phyloP scores from a whole-genome alignment of 2,797 vertebrate genomes.

The Microctenopoma stevenorrisi region DNA sequence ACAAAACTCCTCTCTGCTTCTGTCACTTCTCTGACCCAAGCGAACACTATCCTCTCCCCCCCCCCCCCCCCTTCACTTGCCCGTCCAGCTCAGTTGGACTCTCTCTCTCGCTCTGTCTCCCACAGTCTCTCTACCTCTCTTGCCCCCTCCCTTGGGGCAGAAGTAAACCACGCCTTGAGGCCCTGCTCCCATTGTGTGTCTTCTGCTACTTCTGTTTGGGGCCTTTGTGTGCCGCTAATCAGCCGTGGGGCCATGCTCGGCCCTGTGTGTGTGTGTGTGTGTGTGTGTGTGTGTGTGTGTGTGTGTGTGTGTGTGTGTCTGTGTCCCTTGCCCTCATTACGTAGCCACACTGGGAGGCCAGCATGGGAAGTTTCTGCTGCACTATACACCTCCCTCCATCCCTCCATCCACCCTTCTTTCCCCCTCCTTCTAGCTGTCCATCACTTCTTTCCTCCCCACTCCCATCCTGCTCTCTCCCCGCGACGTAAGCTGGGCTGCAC shows the following conservation, averaged over 20 bases:
- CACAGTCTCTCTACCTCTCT: slow-evolving; percentile 39
- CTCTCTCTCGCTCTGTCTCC: slow-evolving; percentile 24
- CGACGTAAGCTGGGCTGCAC: slow-evolving; percentile 35
- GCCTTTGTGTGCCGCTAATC: slow-evolving; percentile 92
- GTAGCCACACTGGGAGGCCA: slow-evolving; percentile 87
- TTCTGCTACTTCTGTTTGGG: slow-evolving; percentile 89
- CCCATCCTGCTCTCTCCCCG: slow-evolving; percentile 38
- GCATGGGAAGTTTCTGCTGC: slow-evolving; percentile 89
- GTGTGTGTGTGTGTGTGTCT: slow-evolving; percentile 52
- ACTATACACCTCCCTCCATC: slow-evolving; percentile 60
- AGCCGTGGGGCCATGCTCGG: slow-evolving; percentile 90
- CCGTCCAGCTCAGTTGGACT: slow-evolving; percentile 61
- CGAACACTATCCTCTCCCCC: slow-evolving; percentile 23
- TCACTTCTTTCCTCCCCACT: slow-evolving; percentile 47
- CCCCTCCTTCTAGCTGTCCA: slow-evolving; percentile 64
- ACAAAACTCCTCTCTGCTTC: slow-evolving; percentile 67
- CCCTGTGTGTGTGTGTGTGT: slow-evolving; percentile 74
- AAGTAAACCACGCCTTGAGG: slow-evolving; percentile 87
- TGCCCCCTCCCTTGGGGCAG: slow-evolving; percentile 76
- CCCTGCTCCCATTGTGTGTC: slow-evolving; percentile 87
- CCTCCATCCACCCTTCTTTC: slow-evolving; percentile 28
- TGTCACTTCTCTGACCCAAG: slow-evolving; percentile 64
- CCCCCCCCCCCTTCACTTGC: slow-evolving; percentile 10
- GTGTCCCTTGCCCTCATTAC: slow-evolving; percentile 87
- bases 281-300: slow-evolving; percentile 62